Evolutionary conservation across 2,888 invertebrate genomes (phyloP), one percentile per base, ranked within the genome.

Genomic region (Automeris io): DNA sequence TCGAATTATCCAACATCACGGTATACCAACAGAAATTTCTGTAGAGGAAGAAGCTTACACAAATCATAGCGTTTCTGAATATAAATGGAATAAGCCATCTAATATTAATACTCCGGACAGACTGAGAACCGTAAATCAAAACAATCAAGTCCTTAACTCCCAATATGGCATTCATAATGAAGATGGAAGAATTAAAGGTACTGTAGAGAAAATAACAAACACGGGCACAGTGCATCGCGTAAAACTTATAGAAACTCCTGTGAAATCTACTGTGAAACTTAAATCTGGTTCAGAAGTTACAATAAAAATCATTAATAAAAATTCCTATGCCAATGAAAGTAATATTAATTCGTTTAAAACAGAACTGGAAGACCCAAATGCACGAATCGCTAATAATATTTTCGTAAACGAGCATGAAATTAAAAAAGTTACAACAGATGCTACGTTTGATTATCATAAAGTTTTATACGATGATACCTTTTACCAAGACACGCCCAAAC

Each of bases 151-250:
- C n/a, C n/a, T n/a, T n/a, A n/a, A n/a, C n/a, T n/a, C n/a, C n/a
- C n/a, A n/a, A n/a, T n/a, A n/a, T n/a, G n/a, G n/a, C n/a, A n/a
- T n/a, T n/a, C n/a, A n/a, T n/a, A n/a, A n/a, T n/a, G n/a, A n/a
- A n/a, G n/a, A n/a, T 8, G 7, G 7, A 23, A 21, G 40, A 47
- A 4, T 21, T 18, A 4, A 11, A 4, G 72, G 59, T 2, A 57
- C 43, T 2, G 48, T 75, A 2, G 54, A 65, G 41, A 70, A 54
- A 54, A 58, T 76, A 5, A 34, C 66, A 2, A 65, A 61, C 39
- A 40, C 57, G 2, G 72, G 65, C 3, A 70, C 50, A 25, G 54
- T 78, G 5, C 57, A 62, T 47, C 62, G 71, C 18, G 60, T 68
- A 9, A 49, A 65, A 26, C 40, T 63, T 11, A 42, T 41, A 11